These are phyloP conservation scores for Frankliniella intonsa DNA, from an alignment of 2,888 invertebrate species.

Conservation along the genomic window DNA sequence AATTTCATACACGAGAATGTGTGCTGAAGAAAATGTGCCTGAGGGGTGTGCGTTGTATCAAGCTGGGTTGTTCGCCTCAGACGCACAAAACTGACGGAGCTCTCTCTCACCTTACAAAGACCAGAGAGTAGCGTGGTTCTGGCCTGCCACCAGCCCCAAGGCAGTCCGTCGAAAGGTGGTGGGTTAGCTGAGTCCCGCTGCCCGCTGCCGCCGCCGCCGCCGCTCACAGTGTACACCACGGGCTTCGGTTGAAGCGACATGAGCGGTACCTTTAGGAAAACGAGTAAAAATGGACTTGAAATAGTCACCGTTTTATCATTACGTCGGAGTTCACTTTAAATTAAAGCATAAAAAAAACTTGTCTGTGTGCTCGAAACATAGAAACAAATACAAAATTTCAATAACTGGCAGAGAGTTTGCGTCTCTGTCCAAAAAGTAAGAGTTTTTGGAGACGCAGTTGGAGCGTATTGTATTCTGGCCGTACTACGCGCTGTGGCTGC, in stretches of 20 bases:
- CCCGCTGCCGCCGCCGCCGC: not conserved
- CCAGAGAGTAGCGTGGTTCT: not conserved
- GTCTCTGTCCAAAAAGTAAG: too few species aligned
- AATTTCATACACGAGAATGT: not conserved
- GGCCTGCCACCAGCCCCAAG: slow-evolving; percentile 4
- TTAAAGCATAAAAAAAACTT: not conserved
- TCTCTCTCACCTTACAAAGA: not conserved
- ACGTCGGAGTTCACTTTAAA: not conserved
- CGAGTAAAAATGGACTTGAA: not conserved
- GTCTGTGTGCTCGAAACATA: not conserved
- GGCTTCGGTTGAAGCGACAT: not conserved
- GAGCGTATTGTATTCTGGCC: too few species aligned
- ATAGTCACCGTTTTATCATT: not conserved
- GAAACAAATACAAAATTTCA: too few species aligned
- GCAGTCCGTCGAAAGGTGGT: not conserved
- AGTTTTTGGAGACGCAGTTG: too few species aligned
- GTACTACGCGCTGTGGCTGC: too few species aligned
- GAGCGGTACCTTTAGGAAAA: not conserved
- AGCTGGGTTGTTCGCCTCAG: not conserved
- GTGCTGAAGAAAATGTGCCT: not conserved
- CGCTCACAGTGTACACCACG: not conserved
- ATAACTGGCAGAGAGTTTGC: too few species aligned
- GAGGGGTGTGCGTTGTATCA: not conserved
- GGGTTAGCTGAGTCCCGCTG: not conserved
- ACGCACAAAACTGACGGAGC: too few species aligned